Evolutionary conservation across 2,888 invertebrate genomes (phyloP), one percentile per base, ranked within the genome.

Genomic region (Idaea aversata): DNA sequence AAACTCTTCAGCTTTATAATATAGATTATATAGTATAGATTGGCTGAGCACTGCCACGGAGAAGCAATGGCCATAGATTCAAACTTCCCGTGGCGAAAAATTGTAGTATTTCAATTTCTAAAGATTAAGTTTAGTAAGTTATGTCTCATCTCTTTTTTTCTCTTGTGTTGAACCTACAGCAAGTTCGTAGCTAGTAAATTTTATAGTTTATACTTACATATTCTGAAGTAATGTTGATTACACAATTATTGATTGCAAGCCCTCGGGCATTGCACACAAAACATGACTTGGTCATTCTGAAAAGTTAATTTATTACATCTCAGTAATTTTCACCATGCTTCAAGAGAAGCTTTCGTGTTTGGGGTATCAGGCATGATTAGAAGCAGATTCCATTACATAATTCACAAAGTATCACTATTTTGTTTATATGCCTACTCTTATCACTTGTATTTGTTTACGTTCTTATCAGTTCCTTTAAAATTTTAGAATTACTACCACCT

Each of bases 191-290:
- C 57, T 7, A 25, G 1, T 61, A 61, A 36, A 25, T 59, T 59
- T 61, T 7, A 34, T 59, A 34, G 16, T 36, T 61, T 34, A 63
- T 64, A 81, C 86, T 85, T 75, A 86, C 88, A 67, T 75, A 69
- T 34, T 82, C 78, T 15, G 76, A 77, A 70, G 88, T 88, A n/a
- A 88, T 67, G 67, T 81, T 80, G 0, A 75, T 74, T 47, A 79
- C 76, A 65, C 63, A 60, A 13, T 79, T 80, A n/a, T 75, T 78
- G 0, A 75, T 59, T 0, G 78, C 70, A 0, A 77, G 61, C 0
- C 77, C 75, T 73, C 91, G 91, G 61, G 87, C 91, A 78, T 94
- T 94, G 82, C 96, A 96, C 61, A 96, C 91, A 61, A 95, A 88
- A 77, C 96, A 96, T 65, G 86, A 88, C 0, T 87, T 79, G 69